Conservation (phyloP, 2,888 invertebrate genomes). For the Amiota communis region DNA sequence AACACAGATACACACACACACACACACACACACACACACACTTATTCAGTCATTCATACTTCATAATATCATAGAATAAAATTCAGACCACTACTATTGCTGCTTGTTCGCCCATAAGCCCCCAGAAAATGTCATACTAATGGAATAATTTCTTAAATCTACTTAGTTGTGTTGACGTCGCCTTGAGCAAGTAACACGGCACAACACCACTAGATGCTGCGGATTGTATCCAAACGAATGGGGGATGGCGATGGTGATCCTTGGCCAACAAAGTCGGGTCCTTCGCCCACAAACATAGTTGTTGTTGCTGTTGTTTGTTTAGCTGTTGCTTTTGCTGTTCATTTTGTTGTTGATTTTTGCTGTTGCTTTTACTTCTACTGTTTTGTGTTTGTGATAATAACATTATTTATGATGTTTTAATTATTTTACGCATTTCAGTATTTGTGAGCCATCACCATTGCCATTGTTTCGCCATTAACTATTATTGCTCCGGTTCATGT, state of each 20-base stretch:
- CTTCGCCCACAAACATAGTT: neutral
- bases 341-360: no score
- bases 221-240: no score
- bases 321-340: neutral
- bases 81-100: no score
- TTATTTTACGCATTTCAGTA: constrained; percentile 56
- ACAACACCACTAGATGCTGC: neutral
- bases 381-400: constrained; percentile 42
- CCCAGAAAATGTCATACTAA: constrained; percentile 61
- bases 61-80: no score
- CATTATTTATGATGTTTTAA: constrained; percentile 61
- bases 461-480: constrained; percentile 7
- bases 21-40: constrained; percentile 20
- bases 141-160: constrained; percentile 65
- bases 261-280: no score
- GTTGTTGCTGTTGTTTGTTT: neutral
- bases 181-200: constrained; percentile 34
- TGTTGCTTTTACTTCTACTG: neutral
- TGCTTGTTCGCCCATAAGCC: neutral
- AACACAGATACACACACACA: neutral
- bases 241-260: no score
- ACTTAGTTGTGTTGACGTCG: constrained; percentile 49
- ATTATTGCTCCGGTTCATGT: neutral
- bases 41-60: neutral
- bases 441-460: neutral